These are phyloP conservation scores for Cyphomyrus plagiostoma DNA, from an alignment of 2,113 vertebrate species.

Conservation along the genomic window DNA sequence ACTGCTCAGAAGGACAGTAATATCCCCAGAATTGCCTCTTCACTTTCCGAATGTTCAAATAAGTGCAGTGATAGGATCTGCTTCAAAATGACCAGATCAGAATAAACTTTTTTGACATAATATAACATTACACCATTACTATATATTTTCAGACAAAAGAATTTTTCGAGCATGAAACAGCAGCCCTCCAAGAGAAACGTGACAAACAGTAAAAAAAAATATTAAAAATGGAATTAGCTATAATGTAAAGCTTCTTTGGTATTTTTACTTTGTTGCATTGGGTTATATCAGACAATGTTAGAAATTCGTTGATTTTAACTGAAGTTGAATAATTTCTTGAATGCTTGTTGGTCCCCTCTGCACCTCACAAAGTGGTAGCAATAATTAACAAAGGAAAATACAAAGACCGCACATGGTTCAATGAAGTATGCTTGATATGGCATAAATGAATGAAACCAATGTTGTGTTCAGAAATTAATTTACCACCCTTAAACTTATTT, in stretches of 20 bases:
- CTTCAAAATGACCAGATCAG: not conserved
- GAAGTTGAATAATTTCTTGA: not conserved
- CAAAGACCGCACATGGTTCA: not conserved
- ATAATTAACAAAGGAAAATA: not conserved
- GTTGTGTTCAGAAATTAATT: not conserved
- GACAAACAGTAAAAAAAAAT: not conserved
- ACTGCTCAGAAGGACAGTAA: not conserved
- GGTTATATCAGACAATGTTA: not conserved
- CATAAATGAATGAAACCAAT: not conserved
- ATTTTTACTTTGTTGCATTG: not conserved
- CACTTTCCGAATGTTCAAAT: not conserved
- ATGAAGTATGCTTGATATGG: not conserved
- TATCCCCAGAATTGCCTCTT: not conserved
- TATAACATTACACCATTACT: not conserved
- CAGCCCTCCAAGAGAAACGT: not conserved
- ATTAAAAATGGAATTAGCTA: not conserved
- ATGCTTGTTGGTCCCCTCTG: not conserved
- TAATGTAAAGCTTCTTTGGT: not conserved
- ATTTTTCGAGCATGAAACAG: not conserved
- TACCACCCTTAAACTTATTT: not conserved
- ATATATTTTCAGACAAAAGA: not conserved
- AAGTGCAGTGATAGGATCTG: not conserved
- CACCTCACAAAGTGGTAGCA: not conserved
- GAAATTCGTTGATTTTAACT: not conserved
- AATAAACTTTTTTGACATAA: not conserved